Conservation (phyloP, 2,888 invertebrate species). For the Eupithecia inturbata region DNA sequence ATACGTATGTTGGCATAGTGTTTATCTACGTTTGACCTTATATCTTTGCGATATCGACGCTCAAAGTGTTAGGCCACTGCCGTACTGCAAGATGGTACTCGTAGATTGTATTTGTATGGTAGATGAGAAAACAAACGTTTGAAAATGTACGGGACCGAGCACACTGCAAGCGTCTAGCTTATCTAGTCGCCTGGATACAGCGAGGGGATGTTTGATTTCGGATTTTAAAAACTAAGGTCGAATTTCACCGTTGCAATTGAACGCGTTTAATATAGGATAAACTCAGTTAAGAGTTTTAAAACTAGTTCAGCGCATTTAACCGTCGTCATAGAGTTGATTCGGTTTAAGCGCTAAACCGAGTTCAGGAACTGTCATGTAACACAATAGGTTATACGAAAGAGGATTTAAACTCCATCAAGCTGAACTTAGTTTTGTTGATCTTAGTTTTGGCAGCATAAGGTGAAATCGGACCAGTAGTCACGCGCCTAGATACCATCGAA, state of each 20-base stretch:
- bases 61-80: not conserved
- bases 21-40: slow-evolving; percentile 2
- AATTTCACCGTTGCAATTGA: too few relatives aligned
- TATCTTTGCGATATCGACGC: not conserved
- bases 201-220: not conserved
- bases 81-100: not conserved
- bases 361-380: too few relatives aligned
- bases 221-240: not conserved
- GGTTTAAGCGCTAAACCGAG: too few relatives aligned
- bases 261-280: too few relatives aligned
- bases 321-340: too few relatives aligned
- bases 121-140: not conserved
- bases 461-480: not conserved
- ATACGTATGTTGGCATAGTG: not conserved
- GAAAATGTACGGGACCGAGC: not conserved
- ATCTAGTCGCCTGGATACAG: not conserved
- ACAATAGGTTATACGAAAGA: too few relatives aligned
- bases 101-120: too few relatives aligned
- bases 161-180: not conserved
- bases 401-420: too few relatives aligned
- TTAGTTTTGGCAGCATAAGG: too few relatives aligned
- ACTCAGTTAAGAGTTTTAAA: too few relatives aligned
- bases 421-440: too few relatives aligned
- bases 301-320: too few relatives aligned
- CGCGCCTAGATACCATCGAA: not conserved